These are phyloP conservation scores for Sakesphorus luctuosus DNA, from an alignment of 2,113 vertebrate species.

Conservation along the genomic window DNA sequence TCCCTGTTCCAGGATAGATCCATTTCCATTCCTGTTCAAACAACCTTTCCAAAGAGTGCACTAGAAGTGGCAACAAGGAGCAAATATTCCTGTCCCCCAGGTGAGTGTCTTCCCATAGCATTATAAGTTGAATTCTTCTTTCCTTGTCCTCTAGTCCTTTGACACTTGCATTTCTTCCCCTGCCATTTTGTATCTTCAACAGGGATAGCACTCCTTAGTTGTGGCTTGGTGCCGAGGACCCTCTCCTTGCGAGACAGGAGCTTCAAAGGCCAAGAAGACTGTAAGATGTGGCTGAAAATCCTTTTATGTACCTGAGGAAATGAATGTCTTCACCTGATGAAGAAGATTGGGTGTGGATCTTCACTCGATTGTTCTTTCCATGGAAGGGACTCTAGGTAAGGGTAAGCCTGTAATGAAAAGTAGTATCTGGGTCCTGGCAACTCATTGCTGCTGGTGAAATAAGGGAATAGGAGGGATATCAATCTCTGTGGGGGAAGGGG, in stretches of 20 bases:
- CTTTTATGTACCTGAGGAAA: neutral
- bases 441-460: neutral
- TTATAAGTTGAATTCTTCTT: neutral
- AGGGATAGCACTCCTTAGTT: neutral
- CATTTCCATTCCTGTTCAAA: neutral
- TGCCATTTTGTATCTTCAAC: neutral
- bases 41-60: neutral
- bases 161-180: neutral
- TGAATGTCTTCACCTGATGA: neutral
- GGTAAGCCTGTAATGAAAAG: neutral
- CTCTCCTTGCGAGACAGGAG: neutral
- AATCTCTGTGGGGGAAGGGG: neutral
- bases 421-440: neutral
- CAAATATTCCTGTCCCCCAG: neutral
- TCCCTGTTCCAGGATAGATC: neutral
- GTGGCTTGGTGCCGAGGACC: neutral
- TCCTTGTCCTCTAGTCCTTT: neutral
- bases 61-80: neutral
- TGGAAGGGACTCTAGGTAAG: neutral
- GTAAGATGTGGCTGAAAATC: neutral
- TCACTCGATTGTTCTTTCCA: neutral
- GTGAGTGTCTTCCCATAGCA: neutral
- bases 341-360: neutral
- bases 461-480: neutral
- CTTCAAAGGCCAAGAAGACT: neutral